Evolutionary conservation across 2,888 invertebrate species (phyloP).

Genomic region (Sarcophaga variegata): DNA sequence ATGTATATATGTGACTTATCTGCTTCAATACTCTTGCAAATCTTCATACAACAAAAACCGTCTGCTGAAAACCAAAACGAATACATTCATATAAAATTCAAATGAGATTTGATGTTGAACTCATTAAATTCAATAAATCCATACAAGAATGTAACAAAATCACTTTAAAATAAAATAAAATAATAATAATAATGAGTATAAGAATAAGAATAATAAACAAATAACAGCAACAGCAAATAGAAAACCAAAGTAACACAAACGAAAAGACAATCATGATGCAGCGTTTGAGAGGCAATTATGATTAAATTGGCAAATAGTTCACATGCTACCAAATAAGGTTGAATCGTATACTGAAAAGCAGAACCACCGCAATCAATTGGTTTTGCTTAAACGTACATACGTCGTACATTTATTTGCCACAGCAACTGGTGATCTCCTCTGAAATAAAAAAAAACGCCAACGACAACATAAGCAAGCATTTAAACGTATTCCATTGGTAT

Average conservation of each 20-base stretch:
- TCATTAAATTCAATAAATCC: conserved; percentile 58
- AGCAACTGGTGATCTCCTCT: conserved; percentile 41
- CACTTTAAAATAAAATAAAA: conserved; percentile 47
- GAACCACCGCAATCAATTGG: conserved; percentile 62
- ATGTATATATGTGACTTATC: no score
- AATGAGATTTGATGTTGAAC: conserved; percentile 18
- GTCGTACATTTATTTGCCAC: conserved; percentile 46
- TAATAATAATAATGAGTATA: background rate
- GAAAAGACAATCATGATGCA: conserved; percentile 64
- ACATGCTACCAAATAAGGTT: conserved; percentile 73
- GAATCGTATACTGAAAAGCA: conserved; percentile 57
- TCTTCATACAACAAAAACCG: no score
- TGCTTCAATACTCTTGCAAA: no score
- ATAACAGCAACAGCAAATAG: background rate
- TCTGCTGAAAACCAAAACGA: no score
- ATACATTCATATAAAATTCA: background rate
- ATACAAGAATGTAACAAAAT: conserved; percentile 32
- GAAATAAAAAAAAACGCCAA: conserved; percentile 27
- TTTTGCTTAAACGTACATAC: conserved; percentile 18
- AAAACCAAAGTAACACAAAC: conserved; percentile 4
- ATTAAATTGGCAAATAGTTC: conserved; percentile 74
- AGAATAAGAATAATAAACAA: conserved; percentile 4
- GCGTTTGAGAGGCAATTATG: conserved; percentile 71
- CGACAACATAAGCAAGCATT: conserved; percentile 28
- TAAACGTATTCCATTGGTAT: conserved; percentile 10